Evolutionary conservation across 2,113 vertebrate species (phyloP).

Genomic region (Tragulus kanchil): DNA sequence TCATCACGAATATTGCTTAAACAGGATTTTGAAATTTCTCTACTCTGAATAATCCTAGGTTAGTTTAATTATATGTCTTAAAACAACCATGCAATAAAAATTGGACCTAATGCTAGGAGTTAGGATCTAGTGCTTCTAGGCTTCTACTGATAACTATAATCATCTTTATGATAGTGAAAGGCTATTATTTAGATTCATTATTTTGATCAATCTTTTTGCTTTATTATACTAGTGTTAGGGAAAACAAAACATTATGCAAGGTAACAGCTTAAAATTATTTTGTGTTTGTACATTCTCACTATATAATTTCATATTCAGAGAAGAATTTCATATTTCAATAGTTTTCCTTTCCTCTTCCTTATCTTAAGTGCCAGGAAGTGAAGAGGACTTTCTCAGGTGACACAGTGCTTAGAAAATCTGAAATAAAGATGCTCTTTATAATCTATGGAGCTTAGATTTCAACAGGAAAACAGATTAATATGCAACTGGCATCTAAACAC

Average conservation of each 20-base stretch:
- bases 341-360: not conserved
- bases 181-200: slow-evolving; percentile 32
- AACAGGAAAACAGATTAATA: slow-evolving; percentile 11
- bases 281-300: not conserved
- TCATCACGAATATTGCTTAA: slow-evolving; percentile 19
- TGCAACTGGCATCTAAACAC: not conserved
- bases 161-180: not conserved
- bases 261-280: slow-evolving; percentile 10
- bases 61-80: slow-evolving; percentile 49
- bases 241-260: slow-evolving; percentile 48
- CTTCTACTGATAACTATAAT: slow-evolving; percentile 34
- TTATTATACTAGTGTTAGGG: not conserved
- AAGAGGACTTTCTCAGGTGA: not conserved
- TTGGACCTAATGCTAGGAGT: not conserved
- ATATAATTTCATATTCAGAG: slow-evolving; percentile 31
- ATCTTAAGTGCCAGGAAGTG: not conserved
- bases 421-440: not conserved
- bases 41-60: slow-evolving; percentile 4
- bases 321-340: slow-evolving; percentile 42
- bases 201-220: slow-evolving; percentile 27
- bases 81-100: slow-evolving; percentile 44
- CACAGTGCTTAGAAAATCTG: not conserved
- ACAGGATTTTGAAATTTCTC: not conserved
- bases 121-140: slow-evolving; percentile 32
- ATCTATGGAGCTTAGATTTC: not conserved